Evolutionary conservation across 1,140 invertebrate genomes (phyloP), one percentile per base, ranked within the genome.

Genomic region (Drosophila nebulosa): DNA sequence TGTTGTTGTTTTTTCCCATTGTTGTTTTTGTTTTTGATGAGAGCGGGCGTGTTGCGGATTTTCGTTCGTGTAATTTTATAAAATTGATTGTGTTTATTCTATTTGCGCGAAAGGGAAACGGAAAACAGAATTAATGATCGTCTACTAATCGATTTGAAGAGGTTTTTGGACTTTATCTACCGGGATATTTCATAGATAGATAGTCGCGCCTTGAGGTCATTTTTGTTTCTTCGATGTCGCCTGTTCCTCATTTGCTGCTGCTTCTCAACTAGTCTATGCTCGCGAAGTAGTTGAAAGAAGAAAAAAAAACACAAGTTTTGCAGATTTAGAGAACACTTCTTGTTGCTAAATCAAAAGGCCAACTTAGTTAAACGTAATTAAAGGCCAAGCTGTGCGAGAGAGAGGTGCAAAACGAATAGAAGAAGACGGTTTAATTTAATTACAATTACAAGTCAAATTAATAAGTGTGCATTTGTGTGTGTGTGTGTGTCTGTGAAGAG

Each of bases 381-480:
- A 7, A 4, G 36, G 26, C 9, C 52, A 39, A 30, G 10, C 22
- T 24, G 12, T 72, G 79, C 59, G 56, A 61, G 78, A 68, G 74
- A 71, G 70, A 65, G 52, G 56, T 57, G 46, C 70, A 76, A 60
- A 69, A 53, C 67, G 22, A 64, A 64, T 26, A n/a, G 50, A 66
- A 76, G 61, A 42, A 61, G 50, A 78, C 63, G 69, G 73, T 68
- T 86, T 85, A 81, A 85, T 86, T 85, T 30, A 85, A 86, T 85
- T 86, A 46, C 39, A 46, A 46, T 46, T 46, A 78, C 81, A 78
- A 81, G 69, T 75, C 52, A 80, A 80, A 79, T 69, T 74, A 50
- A 58, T 35, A 24, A 74, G 78, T 74, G 72, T 76, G 73, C 77
- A 60, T 67, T 50, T 55, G 30, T 42, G 65, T 64, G 42, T 63